Conservation (phyloP, 2,113 vertebrate species). For the Nycticorax nycticorax region DNA sequence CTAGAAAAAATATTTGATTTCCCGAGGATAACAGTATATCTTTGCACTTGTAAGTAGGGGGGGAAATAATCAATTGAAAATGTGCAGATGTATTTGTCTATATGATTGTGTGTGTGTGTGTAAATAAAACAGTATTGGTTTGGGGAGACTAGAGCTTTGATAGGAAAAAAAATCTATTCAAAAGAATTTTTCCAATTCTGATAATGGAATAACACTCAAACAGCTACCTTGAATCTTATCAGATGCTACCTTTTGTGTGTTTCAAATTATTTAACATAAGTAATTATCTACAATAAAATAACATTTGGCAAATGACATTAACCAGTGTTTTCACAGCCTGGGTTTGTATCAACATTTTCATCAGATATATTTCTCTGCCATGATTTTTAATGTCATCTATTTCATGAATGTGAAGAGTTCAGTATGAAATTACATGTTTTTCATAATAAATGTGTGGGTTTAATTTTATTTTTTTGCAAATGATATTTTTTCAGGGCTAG, state of each 20-base stretch:
- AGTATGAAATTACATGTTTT: conserved; percentile 54
- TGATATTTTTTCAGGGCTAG: conserved; percentile 43
- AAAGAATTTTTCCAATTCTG: background rate
- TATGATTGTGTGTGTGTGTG: background rate
- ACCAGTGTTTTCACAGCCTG: conserved; percentile 55
- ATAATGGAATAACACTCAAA: conserved; percentile 31
- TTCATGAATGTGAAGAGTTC: conserved; percentile 56
- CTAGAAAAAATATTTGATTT: conserved; percentile 72
- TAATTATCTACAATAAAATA: conserved; percentile 64
- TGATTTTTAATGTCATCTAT: conserved; percentile 51
- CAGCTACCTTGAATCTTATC: background rate
- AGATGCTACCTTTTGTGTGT: background rate
- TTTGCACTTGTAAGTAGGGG: conserved; percentile 51
- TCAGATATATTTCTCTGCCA: conserved; percentile 54
- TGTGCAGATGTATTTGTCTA: background rate
- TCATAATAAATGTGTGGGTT: conserved; percentile 45
- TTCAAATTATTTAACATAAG: conserved; percentile 63
- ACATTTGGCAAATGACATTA: conserved; percentile 69
- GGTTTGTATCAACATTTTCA: conserved; percentile 46
- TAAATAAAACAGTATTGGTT: conserved; percentile 17
- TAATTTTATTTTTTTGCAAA: conserved; percentile 48
- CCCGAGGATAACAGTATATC: conserved; percentile 56
- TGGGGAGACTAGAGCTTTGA: background rate
- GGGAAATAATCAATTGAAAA: conserved; percentile 28
- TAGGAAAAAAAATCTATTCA: background rate